Conservation (phyloP, 2,797 vertebrate species). For the Geotrypetes seraphini region DNA sequence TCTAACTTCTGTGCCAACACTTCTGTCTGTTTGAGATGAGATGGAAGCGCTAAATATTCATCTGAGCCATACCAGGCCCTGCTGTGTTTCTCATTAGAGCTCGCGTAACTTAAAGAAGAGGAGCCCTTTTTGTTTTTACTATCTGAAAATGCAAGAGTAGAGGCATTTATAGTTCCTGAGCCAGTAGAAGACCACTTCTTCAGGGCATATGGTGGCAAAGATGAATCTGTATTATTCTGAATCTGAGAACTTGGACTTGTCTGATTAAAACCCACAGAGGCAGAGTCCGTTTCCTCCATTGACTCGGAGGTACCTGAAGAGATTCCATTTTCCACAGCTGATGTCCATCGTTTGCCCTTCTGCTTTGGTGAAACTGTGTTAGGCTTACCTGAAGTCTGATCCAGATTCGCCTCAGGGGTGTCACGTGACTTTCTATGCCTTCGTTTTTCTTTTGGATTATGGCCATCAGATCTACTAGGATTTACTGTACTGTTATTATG, state of each 20-base stretch:
- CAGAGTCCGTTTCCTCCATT: slow-evolving; percentile 28
- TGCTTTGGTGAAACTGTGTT: slow-evolving; percentile 6
- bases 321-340: slow-evolving; percentile 19
- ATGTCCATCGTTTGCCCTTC: slow-evolving; percentile 4
- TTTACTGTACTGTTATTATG: slow-evolving; percentile 35
- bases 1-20: slow-evolving; percentile 81
- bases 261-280: slow-evolving; percentile 18
- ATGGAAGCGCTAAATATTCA: slow-evolving; percentile 88
- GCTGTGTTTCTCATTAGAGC: slow-evolving; percentile 40
- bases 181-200: slow-evolving; percentile 31
- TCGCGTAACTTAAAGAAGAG: slow-evolving; percentile 16
- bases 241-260: slow-evolving; percentile 10
- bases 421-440: slow-evolving; percentile 31
- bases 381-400: background rate
- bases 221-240: slow-evolving; percentile 18
- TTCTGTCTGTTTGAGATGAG: slow-evolving; percentile 86
- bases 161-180: slow-evolving; percentile 26
- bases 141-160: slow-evolving; percentile 20
- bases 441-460: slow-evolving; percentile 43
- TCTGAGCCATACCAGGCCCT: slow-evolving; percentile 87
- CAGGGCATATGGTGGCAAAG: slow-evolving; percentile 24
- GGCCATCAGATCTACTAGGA: slow-evolving; percentile 25
- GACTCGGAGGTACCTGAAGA: slow-evolving; percentile 10
- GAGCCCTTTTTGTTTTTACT: slow-evolving; percentile 26
- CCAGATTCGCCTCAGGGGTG: slow-evolving; percentile 14